phyloP scores from a whole-genome alignment of 2,888 invertebrate genomes.

The Clostera curtula region DNA sequence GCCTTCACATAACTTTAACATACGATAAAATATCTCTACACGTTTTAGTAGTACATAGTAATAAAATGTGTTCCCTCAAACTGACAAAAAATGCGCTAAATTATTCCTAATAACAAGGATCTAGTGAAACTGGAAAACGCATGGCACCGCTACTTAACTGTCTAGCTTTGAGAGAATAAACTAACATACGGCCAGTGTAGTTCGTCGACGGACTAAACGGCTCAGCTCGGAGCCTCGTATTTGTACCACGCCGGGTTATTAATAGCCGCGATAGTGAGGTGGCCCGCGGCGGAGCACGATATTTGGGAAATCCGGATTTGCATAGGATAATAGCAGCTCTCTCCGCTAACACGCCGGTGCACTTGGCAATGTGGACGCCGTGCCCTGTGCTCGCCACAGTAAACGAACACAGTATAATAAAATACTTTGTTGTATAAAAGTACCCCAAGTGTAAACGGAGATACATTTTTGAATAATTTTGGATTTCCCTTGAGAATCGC shows the following conservation, averaged over 20 bases:
- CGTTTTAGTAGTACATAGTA: no score
- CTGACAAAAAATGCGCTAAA: no score
- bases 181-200: conserved; percentile 54
- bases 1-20: no score
- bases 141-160: background rate
- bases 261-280: conserved; percentile 66
- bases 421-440: no score
- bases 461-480: no score
- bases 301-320: conserved; percentile 71
- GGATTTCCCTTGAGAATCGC: no score
- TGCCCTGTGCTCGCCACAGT: conserved; percentile 25
- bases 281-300: conserved; percentile 62
- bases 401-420: no score
- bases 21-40: no score
- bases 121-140: conserved; percentile 31
- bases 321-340: conserved; percentile 67
- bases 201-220: conserved; percentile 56
- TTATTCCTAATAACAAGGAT: no score
- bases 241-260: conserved; percentile 64
- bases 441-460: no score
- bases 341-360: conserved; percentile 34
- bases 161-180: conserved; percentile 30
- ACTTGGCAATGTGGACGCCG: conserved; percentile 35
- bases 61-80: no score
- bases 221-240: conserved; percentile 49